phyloP scores from a whole-genome alignment of 2,888 invertebrate species.

The Tipula vernalis region DNA sequence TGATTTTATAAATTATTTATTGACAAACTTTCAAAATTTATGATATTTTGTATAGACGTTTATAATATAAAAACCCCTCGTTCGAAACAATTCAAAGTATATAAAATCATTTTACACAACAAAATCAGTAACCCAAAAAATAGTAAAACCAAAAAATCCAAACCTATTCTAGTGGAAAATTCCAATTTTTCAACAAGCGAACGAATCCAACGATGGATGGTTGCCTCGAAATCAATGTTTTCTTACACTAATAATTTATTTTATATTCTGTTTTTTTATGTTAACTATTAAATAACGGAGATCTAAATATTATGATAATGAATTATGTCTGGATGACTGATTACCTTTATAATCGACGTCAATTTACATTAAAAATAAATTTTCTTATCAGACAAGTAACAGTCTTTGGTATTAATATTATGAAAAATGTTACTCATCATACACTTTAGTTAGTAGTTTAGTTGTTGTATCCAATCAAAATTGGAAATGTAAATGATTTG shows the following conservation, averaged over 20 bases:
- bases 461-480: background rate
- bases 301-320: constrained; percentile 4
- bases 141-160: background rate
- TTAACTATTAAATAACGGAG: constrained; percentile 4
- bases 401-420: background rate
- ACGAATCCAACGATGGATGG: background rate
- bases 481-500: background rate
- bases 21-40: background rate
- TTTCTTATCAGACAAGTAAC: background rate
- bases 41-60: background rate
- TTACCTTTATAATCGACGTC: background rate
- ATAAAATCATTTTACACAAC: background rate
- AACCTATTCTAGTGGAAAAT: background rate
- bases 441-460: background rate
- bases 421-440: background rate
- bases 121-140: background rate
- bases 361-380: background rate
- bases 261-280: background rate
- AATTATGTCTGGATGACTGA: constrained; percentile 4
- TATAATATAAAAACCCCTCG: background rate
- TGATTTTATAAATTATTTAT: background rate
- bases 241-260: background rate
- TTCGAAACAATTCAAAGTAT: background rate
- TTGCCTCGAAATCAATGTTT: background rate
- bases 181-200: background rate